Evolutionary conservation across 2,888 invertebrate species (phyloP), one percentile per base, ranked within the genome.

Genomic region (Sarcophaga carnaria): DNA sequence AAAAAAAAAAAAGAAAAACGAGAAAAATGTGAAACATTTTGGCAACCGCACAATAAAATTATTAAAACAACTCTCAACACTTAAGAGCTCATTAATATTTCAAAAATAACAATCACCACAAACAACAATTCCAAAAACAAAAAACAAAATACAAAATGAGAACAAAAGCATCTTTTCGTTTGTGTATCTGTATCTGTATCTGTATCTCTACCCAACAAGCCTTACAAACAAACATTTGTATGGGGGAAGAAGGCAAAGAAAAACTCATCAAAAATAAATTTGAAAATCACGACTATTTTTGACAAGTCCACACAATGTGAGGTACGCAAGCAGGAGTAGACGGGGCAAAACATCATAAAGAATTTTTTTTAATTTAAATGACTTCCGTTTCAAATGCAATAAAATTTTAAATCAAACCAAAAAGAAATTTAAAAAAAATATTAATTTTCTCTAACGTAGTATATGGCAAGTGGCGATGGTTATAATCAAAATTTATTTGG

Each of bases 11-110:
- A 20, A 20, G 1, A 20, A 63, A 45, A 78, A 27, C 4, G 6
- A 37, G 37, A 37, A 37, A 37, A 37, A 37, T 37, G 6, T 10
- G 70, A 71, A 63, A n/a, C 20, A 67, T 71, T 80, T 87, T 87
- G 87, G 87, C 83, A 88, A 70, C 45, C 47, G 17, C 6, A 80
- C 62, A 71, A 76, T 37, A 84, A 83, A 83, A 77, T 81, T 86
- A 86, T 85, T 85, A 75, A 78, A 78, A 86, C 86, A 86, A 86
- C 87, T 87, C 87, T 88, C 88, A 86, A 84, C 88, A 88, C 88
- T 86, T 88, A 86, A 83, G 83, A 88, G 83, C 79, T 86, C 88
- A 88, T 88, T 88, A 88, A 85, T 86, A 62, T 81, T 71, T 60
- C n/a, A 27, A 71, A 63, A 4, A 47, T 10, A n/a, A 67, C 45